Evolutionary conservation across 2,797 vertebrate species (phyloP).

Genomic region (Psittacula echo): DNA sequence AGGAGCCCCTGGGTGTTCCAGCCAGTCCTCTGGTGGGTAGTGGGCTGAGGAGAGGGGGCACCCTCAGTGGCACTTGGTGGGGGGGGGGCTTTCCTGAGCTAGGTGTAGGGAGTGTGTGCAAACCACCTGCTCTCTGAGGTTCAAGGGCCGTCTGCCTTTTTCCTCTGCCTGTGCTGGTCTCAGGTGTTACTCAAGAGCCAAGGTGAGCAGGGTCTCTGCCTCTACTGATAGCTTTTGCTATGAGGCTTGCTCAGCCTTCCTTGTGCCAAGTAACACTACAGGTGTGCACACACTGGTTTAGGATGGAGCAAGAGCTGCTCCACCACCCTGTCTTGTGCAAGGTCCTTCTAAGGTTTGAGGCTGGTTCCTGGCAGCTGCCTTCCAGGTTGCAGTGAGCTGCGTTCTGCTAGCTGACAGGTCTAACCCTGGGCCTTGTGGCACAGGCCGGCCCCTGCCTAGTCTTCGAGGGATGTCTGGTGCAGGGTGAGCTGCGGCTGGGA

Average conservation of each 20-base stretch:
- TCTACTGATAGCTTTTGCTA: fast-evolving
- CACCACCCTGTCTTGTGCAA: fast-evolving
- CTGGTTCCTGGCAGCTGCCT: fast-evolving
- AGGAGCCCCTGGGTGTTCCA: neutral
- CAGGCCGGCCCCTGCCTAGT: fast-evolving
- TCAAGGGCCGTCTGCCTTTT: fast-evolving
- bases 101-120: neutral
- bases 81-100: no score
- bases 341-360: fast-evolving
- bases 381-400: fast-evolving
- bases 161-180: neutral
- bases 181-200: fast-evolving
- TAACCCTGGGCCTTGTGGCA: fast-evolving
- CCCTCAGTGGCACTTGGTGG: fast-evolving
- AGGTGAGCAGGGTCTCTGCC: neutral
- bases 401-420: fast-evolving
- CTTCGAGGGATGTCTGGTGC: fast-evolving
- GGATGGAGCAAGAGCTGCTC: neutral
- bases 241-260: neutral
- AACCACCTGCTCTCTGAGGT: fast-evolving
- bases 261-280: neutral
- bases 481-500: fast-evolving
- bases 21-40: neutral
- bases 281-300: fast-evolving
- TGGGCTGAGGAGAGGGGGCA: neutral